Percentiles rank a stretch among this genome's conserved stretches.
phyloP scores from a whole-genome alignment of 2,113 vertebrate species.

The Orientallactaga bullata region DNA sequence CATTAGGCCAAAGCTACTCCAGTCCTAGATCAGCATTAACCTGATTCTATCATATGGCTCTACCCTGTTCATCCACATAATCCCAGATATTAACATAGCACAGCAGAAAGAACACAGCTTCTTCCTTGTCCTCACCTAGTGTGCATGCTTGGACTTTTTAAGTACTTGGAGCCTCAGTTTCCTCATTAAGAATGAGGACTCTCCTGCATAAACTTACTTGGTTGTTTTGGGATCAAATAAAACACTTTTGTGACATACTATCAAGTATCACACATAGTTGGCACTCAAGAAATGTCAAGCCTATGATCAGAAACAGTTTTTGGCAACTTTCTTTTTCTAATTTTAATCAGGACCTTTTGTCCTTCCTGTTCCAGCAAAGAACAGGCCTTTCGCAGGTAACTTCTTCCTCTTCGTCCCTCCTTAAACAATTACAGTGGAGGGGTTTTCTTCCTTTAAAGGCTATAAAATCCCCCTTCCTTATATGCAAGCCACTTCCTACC shows the following conservation, averaged over 20 bases:
- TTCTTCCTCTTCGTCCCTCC: not conserved
- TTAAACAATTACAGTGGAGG: not conserved
- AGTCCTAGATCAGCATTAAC: not conserved
- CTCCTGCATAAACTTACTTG: not conserved
- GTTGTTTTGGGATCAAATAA: not conserved
- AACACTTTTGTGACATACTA: conserved; percentile 1
- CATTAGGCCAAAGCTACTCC: not conserved
- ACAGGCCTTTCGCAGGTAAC: not conserved
- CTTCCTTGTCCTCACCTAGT: not conserved
- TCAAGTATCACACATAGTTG: not conserved
- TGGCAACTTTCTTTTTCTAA: not conserved
- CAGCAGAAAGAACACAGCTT: not conserved
- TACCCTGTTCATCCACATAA: not conserved
- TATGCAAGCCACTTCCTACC: not conserved
- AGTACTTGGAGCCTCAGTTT: not conserved
- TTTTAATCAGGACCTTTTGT: not conserved
- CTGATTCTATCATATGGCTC: not conserved
- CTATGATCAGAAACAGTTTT: not conserved
- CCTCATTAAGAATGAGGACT: not conserved
- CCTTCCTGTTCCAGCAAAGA: not conserved
- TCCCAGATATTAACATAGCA: not conserved
- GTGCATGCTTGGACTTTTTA: not conserved
- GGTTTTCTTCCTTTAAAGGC: not conserved
- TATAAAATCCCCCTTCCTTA: conserved; percentile 1
- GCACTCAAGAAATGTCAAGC: not conserved